A percentile compares a stretch with the other conserved stretches of the same genome.
phyloP scores from a whole-genome alignment of 2,888 invertebrate genomes.

The Lepidocyrtoides sp. region DNA sequence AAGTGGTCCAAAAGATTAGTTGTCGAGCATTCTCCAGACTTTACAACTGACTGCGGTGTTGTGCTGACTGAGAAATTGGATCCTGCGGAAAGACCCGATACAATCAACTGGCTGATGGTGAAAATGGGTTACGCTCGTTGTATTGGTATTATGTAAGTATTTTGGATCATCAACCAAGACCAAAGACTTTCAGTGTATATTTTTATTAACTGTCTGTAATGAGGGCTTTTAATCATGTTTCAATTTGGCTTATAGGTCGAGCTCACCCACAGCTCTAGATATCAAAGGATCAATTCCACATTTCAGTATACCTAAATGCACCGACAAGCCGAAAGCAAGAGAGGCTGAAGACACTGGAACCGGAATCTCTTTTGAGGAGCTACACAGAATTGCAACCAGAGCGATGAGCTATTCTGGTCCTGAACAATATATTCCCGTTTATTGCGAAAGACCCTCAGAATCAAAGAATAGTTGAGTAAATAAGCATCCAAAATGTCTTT shows the following conservation, averaged over 20 bases:
- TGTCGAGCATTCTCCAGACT: not conserved
- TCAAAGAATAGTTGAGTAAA: not conserved
- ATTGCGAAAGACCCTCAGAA: not conserved
- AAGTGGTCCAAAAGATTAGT: not conserved
- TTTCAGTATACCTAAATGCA: not conserved
- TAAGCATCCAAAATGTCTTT: no score
- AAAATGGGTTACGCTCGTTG: slow-evolving; percentile 24
- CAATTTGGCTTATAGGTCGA: not conserved
- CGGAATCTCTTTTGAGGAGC: not conserved
- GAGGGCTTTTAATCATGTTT: not conserved
- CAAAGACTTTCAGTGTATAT: not conserved
- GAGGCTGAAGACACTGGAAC: not conserved
- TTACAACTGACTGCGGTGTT: slow-evolving; percentile 15
- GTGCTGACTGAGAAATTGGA: not conserved
- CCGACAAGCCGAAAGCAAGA: not conserved
- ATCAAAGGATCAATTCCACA: not conserved
- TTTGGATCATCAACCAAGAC: no score
- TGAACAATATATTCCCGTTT: not conserved
- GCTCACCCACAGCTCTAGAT: not conserved
- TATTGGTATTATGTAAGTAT: slow-evolving; percentile 34
- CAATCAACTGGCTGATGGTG: slow-evolving; percentile 38
- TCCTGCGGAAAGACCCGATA: not conserved
- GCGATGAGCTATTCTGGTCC: not conserved
- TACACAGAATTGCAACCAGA: not conserved
- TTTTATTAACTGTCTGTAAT: not conserved